Conservation (phyloP, 1,140 invertebrate species). For the Brachionus rotundiformis region DNA sequence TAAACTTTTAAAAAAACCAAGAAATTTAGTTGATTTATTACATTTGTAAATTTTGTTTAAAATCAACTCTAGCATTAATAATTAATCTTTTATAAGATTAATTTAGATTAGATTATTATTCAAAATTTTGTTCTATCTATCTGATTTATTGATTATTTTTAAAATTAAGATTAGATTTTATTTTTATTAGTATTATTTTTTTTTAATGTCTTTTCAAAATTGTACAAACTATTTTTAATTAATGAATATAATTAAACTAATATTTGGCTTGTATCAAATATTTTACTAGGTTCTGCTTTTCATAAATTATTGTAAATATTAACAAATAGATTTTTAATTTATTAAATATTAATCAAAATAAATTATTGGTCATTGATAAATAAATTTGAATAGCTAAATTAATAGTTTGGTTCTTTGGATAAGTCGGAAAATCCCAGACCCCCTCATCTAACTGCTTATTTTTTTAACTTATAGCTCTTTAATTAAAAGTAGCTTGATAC, state of each 20-base stretch:
- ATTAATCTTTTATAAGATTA: not conserved
- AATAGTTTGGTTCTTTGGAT: not conserved
- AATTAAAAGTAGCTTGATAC: too few species aligned
- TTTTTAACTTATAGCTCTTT: too few species aligned
- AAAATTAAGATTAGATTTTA: not conserved
- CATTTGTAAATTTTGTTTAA: not conserved
- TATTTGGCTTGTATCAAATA: not conserved
- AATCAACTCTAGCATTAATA: constrained; percentile 2
- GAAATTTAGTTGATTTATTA: constrained; percentile 6
- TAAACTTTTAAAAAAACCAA: not conserved
- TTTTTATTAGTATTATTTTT: too few species aligned
- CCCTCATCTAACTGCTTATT: too few species aligned
- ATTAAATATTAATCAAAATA: not conserved
- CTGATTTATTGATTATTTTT: not conserved
- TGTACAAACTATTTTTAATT: too few species aligned
- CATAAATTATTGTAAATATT: not conserved
- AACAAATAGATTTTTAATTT: not conserved
- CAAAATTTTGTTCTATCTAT: not conserved
- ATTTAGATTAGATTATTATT: not conserved
- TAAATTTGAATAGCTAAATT: not conserved
- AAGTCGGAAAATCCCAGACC: too few species aligned
- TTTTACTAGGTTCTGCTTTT: not conserved
- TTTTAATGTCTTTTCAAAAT: too few species aligned
- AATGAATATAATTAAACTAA: too few species aligned
- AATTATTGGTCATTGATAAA: not conserved